Conservation (phyloP, 1,140 invertebrate genomes). For the Archivesica marissinica region DNA sequence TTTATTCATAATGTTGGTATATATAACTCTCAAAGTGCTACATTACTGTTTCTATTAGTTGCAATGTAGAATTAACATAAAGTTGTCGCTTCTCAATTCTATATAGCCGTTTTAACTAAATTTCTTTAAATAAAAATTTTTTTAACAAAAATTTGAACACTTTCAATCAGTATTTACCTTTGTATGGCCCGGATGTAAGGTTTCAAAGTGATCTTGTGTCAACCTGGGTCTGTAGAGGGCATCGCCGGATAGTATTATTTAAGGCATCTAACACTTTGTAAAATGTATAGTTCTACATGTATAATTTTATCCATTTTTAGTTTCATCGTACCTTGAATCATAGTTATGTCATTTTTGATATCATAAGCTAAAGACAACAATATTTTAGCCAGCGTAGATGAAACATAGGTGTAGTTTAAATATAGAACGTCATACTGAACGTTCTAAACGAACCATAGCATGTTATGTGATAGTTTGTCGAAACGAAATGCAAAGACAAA, state of each 20-base stretch:
- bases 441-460: too few relatives aligned
- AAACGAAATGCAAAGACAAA: too few relatives aligned
- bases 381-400: too few relatives aligned
- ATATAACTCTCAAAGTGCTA: constrained; percentile 29
- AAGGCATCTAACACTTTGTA: background rate
- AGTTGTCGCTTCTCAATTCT: too few relatives aligned
- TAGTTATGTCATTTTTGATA: background rate
- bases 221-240: constrained; percentile 35
- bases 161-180: constrained; percentile 60
- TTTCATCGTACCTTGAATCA: background rate
- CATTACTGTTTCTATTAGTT: background rate
- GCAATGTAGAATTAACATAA: background rate
- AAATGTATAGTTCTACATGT: constrained; percentile 3
- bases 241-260: constrained; percentile 63
- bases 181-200: background rate
- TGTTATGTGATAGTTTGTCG: too few relatives aligned
- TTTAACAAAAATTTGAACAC: background rate
- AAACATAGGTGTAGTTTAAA: too few relatives aligned
- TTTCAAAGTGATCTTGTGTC: background rate
- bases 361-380: background rate
- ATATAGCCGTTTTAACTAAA: background rate
- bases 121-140: background rate
- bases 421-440: too few relatives aligned
- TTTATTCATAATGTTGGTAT: background rate
- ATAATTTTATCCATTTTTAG: constrained; percentile 19